phyloP scores from a whole-genome alignment of 2,797 vertebrate species.

The Spinus olivaceus region DNA sequence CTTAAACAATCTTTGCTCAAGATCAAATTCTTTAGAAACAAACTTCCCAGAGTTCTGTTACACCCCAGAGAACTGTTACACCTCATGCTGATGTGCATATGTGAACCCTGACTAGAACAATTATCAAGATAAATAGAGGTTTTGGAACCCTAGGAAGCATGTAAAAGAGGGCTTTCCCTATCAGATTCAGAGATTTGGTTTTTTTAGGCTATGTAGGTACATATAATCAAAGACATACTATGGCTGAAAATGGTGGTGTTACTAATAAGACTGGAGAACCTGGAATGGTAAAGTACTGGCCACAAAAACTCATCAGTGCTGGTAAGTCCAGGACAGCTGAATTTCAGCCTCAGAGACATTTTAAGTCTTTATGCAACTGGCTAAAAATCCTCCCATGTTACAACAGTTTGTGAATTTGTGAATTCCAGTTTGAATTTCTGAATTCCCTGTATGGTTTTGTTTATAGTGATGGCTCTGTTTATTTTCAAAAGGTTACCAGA shows the following conservation, averaged over 20 bases:
- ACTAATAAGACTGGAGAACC: neutral
- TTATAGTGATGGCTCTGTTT: neutral
- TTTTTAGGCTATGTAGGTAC: neutral
- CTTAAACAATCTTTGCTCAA: neutral
- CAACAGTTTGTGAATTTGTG: neutral
- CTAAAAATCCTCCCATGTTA: neutral
- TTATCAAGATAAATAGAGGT: neutral
- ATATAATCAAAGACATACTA: neutral
- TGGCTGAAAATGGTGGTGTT: neutral
- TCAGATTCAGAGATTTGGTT: accelerated
- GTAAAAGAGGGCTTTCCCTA: neutral
- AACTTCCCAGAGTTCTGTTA: neutral
- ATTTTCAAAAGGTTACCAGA: neutral
- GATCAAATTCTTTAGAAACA: neutral
- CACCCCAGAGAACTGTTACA: neutral
- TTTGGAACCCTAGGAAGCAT: neutral
- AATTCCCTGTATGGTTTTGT: neutral
- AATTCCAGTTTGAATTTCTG: neutral
- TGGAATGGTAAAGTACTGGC: neutral
- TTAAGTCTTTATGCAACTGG: neutral
- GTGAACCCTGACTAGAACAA: neutral
- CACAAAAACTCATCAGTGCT: neutral
- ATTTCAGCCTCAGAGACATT: neutral
- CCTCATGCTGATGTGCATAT: neutral
- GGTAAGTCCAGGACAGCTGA: neutral